Percentiles rank a stretch among this genome's conserved stretches.
phyloP scores from a whole-genome alignment of 2,888 invertebrate genomes.

The Drepanosiphum platanoidis region DNA sequence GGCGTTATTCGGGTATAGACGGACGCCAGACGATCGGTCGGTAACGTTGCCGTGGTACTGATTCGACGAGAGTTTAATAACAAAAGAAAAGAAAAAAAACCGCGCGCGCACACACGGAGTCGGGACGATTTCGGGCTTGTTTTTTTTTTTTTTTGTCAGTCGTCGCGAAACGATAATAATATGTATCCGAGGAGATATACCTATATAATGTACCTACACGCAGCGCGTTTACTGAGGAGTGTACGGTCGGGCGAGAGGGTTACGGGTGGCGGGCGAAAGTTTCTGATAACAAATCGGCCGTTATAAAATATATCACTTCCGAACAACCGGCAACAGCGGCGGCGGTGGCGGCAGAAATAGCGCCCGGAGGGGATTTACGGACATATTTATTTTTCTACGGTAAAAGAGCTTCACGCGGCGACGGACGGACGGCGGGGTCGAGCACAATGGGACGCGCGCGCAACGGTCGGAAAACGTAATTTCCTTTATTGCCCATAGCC shows the following conservation, averaged over 20 bases:
- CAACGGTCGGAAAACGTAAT: constrained; percentile 58
- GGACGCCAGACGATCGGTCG: too few relatives aligned
- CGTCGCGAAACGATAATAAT: neutral
- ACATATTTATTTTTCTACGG: constrained; percentile 44
- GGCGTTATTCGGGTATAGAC: too few relatives aligned
- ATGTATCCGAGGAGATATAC: neutral
- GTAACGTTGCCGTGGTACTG: too few relatives aligned
- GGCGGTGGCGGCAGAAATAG: neutral
- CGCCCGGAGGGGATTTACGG: constrained; percentile 40
- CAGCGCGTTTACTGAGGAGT: neutral
- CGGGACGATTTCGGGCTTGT: neutral
- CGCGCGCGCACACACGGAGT: too few relatives aligned
- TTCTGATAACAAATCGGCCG: constrained; percentile 46
- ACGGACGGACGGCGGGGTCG: neutral
- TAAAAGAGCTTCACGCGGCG: neutral
- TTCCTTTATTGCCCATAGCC: constrained; percentile 60
- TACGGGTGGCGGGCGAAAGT: neutral
- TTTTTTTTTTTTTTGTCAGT: neutral
- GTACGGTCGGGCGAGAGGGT: neutral
- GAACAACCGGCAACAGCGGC: neutral
- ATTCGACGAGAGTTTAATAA: too few relatives aligned
- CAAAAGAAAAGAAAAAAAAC: too few relatives aligned
- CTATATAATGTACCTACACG: too few relatives aligned
- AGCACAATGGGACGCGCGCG: constrained; percentile 18
- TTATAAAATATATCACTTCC: constrained; percentile 49